Evolutionary conservation across 2,888 invertebrate genomes (phyloP).

Genomic region (Xestia ashworthii): DNA sequence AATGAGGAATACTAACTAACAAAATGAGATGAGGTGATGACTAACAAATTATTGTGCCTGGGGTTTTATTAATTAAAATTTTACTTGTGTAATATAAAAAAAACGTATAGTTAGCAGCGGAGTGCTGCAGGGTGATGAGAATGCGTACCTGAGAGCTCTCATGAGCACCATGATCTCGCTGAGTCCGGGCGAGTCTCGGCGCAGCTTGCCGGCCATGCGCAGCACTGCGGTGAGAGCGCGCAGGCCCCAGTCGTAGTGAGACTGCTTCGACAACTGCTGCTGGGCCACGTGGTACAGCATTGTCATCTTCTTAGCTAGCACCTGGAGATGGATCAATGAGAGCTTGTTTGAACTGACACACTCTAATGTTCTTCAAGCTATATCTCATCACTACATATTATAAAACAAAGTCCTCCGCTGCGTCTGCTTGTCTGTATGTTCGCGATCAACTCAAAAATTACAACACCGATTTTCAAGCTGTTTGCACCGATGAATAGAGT

Average conservation of each 20-base stretch:
- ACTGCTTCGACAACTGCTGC: constrained; percentile 97
- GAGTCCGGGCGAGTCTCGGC: constrained; percentile 94
- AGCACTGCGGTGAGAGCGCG: constrained; percentile 97
- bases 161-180: constrained; percentile 97
- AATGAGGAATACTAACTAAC: no score
- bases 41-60: no score
- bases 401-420: no score
- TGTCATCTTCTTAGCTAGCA: constrained; percentile 98
- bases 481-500: no score
- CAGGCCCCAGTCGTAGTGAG: constrained; percentile 98
- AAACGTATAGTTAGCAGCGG: no score
- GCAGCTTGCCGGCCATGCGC: constrained; percentile 97
- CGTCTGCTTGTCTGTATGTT: no score
- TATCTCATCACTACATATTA: no score
- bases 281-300: constrained; percentile 96
- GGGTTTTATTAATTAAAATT: no score
- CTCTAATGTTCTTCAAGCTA: background rate
- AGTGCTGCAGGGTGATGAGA: background rate
- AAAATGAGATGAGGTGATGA: no score
- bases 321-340: constrained; percentile 68
- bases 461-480: no score
- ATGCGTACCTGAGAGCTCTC: constrained; percentile 93
- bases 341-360: background rate
- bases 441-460: no score
- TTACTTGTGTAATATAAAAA: no score